These are phyloP conservation scores for Nothocercus julius DNA, from an alignment of 2,113 vertebrate genomes.

Conservation along the genomic window DNA sequence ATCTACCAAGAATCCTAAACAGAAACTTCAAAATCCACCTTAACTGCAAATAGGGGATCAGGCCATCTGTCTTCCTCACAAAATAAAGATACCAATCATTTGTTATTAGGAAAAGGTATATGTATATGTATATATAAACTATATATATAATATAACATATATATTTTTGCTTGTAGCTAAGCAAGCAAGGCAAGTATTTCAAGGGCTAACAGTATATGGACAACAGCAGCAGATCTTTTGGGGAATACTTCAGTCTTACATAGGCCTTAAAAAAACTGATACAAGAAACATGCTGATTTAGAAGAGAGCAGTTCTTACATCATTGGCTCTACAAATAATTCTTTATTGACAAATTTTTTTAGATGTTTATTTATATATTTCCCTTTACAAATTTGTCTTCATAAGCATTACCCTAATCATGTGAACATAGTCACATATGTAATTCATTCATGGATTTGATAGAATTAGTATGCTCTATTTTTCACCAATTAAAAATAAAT, in stretches of 20 bases:
- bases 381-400: slow-evolving; percentile 2
- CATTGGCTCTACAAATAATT: background rate
- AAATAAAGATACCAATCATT: background rate
- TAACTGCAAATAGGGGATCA: background rate
- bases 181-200: background rate
- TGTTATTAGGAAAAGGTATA: background rate
- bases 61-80: too few relatives aligned
- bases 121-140: background rate
- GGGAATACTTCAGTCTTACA: background rate
- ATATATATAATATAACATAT: too few relatives aligned
- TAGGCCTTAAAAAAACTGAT: background rate
- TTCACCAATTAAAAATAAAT: slow-evolving; percentile 56
- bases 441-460: slow-evolving; percentile 65
- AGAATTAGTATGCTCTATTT: slow-evolving; percentile 70
- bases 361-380: background rate
- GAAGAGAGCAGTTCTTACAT: background rate
- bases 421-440: slow-evolving; percentile 57
- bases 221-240: background rate
- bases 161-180: background rate
- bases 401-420: slow-evolving; percentile 58
- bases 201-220: background rate
- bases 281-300: background rate
- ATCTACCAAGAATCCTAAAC: background rate
- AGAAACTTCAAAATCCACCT: background rate
- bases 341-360: background rate